Base-by-base conservation (phyloP, 2,797 vertebrate species). In the Martes flavigula region DNA sequence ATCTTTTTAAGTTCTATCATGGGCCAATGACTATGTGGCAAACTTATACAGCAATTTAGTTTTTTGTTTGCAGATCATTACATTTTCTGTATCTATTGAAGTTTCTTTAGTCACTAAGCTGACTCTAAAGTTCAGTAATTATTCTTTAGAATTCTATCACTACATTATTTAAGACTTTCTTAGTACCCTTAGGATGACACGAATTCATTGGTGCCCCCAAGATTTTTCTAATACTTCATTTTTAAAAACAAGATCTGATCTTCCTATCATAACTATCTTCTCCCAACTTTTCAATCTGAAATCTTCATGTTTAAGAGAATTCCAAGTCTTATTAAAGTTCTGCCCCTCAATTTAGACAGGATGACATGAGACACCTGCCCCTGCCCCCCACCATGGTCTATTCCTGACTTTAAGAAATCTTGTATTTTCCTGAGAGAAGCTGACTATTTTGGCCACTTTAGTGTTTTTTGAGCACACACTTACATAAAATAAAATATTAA, bases 81-180 rank as follows among this genome's bases (percentile, higher is more conserved):
- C 56, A 81, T 62, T 87, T 90, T 86, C 58, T 87, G 13, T 68
- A 95, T 66, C 38, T 66, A 30, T 38, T 51, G 79, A 72, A 27
- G 32, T 54, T 75, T 90, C 58, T 81, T 90, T 58, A 72, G n/a
- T 72, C 86, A 73, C 18, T 82, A 90, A 72, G 51, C 12, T 1
- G 3, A 84, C 56, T 90, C 82, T 51, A 51, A 87, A 81, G 51
- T 66, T 35, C 51, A 60, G 58, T 81, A 20, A 64, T 51, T 56
- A 90, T 32, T 86, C 46, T 94, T 87, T 48, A 91, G 87, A 91
- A 91, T 87, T 62, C 40, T 70, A 83, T 82, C 60, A 54, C 38
- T 83, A 64, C 38, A 86, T 86, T 86, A 84, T 62, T 84, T n/a
- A 88, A 82, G 11, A 73, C 23, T 78, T 79, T 75, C 54, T 56